Evolutionary conservation across 2,888 invertebrate genomes (phyloP).

Genomic region (Altica lythri): DNA sequence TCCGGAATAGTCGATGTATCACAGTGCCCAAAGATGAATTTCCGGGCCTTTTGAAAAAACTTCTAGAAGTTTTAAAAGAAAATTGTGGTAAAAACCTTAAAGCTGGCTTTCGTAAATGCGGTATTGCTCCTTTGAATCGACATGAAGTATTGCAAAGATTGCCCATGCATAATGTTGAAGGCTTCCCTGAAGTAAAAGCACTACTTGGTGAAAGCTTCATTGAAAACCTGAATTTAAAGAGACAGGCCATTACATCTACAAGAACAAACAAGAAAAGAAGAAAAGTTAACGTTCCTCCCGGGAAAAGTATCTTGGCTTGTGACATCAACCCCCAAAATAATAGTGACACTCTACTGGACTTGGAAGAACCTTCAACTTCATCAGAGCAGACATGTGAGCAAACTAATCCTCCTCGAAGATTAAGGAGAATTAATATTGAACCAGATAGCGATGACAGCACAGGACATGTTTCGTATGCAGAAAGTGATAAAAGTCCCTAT

Average conservation of each 20-base stretch:
- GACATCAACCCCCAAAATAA: slow-evolving; percentile 13
- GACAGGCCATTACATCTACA: slow-evolving; percentile 8
- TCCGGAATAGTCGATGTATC: background rate
- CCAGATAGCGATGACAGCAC: slow-evolving; percentile 5
- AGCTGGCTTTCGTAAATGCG: slow-evolving; percentile 11
- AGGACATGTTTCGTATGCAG: slow-evolving; percentile 20
- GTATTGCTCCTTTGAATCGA: slow-evolving; percentile 13
- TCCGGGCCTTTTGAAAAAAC: slow-evolving; percentile 5
- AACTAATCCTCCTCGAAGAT: too few species aligned
- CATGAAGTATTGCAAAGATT: slow-evolving; percentile 13
- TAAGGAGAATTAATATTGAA: too few species aligned
- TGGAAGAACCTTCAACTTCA: slow-evolving; percentile 12
- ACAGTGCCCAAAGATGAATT: slow-evolving; percentile 8
- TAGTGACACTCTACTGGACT: slow-evolving; percentile 4
- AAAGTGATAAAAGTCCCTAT: slow-evolving; percentile 27
- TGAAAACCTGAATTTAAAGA: slow-evolving; percentile 6
- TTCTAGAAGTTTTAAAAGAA: slow-evolving; percentile 2
- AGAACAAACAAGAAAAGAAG: slow-evolving; percentile 10
- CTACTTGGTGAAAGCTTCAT: slow-evolving; percentile 11
- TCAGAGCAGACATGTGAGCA: too few species aligned
- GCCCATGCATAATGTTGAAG: slow-evolving; percentile 7
- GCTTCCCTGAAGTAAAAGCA: slow-evolving; percentile 10
- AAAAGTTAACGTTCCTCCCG: slow-evolving; percentile 11
- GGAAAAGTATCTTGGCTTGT: slow-evolving; percentile 11
- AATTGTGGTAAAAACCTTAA: slow-evolving; percentile 2